These are phyloP conservation scores for Bombus cullumanus DNA, from an alignment of 1,140 invertebrate genomes.

Conservation along the genomic window DNA sequence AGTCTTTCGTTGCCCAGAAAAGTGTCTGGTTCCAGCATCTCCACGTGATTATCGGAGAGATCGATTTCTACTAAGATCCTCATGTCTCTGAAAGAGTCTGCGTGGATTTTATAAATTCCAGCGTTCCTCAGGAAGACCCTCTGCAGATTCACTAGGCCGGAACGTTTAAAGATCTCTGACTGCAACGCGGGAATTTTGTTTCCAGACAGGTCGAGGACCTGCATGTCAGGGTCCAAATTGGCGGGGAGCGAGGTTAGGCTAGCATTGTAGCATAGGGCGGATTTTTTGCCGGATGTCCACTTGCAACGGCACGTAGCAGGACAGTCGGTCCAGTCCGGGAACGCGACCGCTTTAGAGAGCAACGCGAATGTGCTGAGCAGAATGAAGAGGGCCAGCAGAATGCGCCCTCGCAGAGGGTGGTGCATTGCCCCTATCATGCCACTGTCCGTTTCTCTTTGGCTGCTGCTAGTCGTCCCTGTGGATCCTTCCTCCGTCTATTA, in stretches of 20 bases:
- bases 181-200: slow-evolving; percentile 90
- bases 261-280: slow-evolving; percentile 90
- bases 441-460: slow-evolving; percentile 57
- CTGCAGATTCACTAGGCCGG: slow-evolving; percentile 92
- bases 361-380: slow-evolving; percentile 72
- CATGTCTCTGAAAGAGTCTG: slow-evolving; percentile 92
- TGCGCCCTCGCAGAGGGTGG: slow-evolving; percentile 78
- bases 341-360: slow-evolving; percentile 80
- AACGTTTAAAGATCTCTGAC: slow-evolving; percentile 90
- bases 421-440: slow-evolving; percentile 75
- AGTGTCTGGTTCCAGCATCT: slow-evolving; percentile 87
- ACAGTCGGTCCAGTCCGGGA: slow-evolving; percentile 92
- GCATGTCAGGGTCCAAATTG: slow-evolving; percentile 90
- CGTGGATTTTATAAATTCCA: slow-evolving; percentile 89
- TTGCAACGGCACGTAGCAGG: slow-evolving; percentile 92
- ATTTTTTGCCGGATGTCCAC: slow-evolving; percentile 95
- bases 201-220: slow-evolving; percentile 92
- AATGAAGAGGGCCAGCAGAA: slow-evolving; percentile 75
- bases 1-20: slow-evolving; percentile 90
- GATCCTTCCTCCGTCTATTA: slow-evolving; percentile 1
- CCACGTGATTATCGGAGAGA: slow-evolving; percentile 89
- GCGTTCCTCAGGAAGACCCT: slow-evolving; percentile 90
- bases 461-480: slow-evolving; percentile 12
- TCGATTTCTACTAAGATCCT: slow-evolving; percentile 94
- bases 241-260: slow-evolving; percentile 89